phyloP scores from a whole-genome alignment of 2,113 vertebrate species.

The Pavo muticus region DNA sequence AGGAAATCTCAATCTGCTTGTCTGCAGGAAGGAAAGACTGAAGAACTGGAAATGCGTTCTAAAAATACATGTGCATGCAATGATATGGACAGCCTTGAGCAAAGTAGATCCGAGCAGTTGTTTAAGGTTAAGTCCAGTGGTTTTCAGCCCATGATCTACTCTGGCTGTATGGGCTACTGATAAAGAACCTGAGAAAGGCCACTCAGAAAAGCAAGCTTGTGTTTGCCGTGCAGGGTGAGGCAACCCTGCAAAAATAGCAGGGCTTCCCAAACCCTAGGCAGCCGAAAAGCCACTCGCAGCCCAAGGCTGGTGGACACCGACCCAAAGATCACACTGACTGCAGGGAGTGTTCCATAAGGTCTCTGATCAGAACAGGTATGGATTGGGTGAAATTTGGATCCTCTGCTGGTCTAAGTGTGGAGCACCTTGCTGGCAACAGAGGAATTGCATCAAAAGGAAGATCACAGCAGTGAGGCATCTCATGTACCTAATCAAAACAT shows the following conservation, averaged over 20 bases:
- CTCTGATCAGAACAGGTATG: not conserved
- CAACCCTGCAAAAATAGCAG: not conserved
- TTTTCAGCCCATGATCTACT: not conserved
- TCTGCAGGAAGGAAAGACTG: not conserved
- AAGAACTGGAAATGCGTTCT: not conserved
- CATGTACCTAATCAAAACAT: conserved; percentile 6
- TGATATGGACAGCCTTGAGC: not conserved
- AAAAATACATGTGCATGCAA: not conserved
- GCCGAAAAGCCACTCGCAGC: not conserved
- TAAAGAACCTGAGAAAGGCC: not conserved
- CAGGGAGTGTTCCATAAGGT: not conserved
- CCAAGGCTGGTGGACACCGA: not conserved
- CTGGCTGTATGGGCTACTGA: not conserved
- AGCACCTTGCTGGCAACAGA: not conserved
- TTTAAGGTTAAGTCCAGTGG: not conserved
- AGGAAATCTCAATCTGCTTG: not conserved
- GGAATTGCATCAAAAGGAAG: not conserved
- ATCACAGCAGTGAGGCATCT: not conserved
- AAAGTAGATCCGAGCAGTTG: not conserved
- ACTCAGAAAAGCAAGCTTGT: not conserved
- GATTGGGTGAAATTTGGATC: not conserved
- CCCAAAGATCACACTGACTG: not conserved
- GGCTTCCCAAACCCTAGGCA: not conserved
- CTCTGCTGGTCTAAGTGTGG: not conserved
- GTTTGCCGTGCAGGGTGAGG: not conserved